Conservation (phyloP, 1,140 invertebrate species). For the Augochlora pura region DNA sequence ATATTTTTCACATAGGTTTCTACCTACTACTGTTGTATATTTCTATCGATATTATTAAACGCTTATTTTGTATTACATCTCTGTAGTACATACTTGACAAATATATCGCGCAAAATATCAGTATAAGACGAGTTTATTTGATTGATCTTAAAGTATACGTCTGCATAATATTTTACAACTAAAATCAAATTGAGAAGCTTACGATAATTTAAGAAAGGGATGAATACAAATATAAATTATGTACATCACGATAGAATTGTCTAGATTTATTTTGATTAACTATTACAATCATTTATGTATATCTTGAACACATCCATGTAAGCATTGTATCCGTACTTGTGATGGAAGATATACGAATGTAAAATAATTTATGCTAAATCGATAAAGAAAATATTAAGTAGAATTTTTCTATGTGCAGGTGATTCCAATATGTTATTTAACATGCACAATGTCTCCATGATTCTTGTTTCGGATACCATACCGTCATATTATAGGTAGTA, state of each 20-base stretch:
- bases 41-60: not conserved
- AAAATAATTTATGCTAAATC: not conserved
- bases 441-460: not conserved
- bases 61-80: not conserved
- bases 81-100: not conserved
- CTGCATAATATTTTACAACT: not conserved
- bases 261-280: constrained; percentile 17
- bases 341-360: not conserved
- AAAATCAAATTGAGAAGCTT: not conserved
- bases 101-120: not conserved
- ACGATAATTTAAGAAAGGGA: not conserved
- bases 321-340: not conserved
- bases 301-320: constrained; percentile 25
- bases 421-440: not conserved
- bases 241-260: constrained; percentile 7
- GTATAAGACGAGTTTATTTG: not conserved
- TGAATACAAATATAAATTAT: not conserved
- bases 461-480: not conserved
- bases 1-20: not conserved
- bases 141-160: not conserved
- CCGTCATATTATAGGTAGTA: not conserved
- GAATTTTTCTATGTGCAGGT: not conserved
- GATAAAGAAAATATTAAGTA: not conserved
- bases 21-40: not conserved
- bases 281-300: not conserved